Conservation (phyloP, 2,888 invertebrate genomes). For the Oegoconia quadripuncta region DNA sequence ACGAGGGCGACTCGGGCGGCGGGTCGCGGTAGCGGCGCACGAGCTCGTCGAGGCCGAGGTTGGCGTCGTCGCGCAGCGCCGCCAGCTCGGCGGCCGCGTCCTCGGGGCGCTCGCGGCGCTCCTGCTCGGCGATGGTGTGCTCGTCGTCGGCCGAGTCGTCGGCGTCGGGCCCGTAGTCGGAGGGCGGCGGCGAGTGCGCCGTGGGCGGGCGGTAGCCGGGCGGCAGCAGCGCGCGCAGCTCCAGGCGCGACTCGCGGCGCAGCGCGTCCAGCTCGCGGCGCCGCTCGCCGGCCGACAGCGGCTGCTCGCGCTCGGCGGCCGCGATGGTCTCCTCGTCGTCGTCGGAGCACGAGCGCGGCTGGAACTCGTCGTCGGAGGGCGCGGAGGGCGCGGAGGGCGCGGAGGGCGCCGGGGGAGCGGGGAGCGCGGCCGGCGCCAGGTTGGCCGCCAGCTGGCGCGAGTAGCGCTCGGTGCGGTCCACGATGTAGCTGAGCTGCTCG, state of each 20-base stretch:
- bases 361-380: constrained; percentile 86
- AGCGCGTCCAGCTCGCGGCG: constrained; percentile 90
- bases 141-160: constrained; percentile 80
- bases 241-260: constrained; percentile 92
- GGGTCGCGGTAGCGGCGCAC: constrained; percentile 75
- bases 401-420: constrained; percentile 21
- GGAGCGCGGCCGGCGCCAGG: constrained; percentile 67
- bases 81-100: constrained; percentile 84
- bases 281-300: constrained; percentile 69
- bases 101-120: constrained; percentile 82
- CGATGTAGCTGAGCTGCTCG: constrained; percentile 97
- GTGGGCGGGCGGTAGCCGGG: constrained; percentile 86
- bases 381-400: constrained; percentile 35
- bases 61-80: constrained; percentile 88
- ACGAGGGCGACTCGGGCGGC: constrained; percentile 14
- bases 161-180: constrained; percentile 83
- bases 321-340: constrained; percentile 98
- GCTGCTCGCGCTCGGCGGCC: constrained; percentile 82
- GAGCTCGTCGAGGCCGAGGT: constrained; percentile 90
- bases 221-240: constrained; percentile 92
- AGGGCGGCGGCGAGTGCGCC: constrained; percentile 80
- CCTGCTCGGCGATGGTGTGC: constrained; percentile 61
- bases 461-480: constrained; percentile 98
- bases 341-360: constrained; percentile 84
- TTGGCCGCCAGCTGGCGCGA: constrained; percentile 94